phyloP scores from a whole-genome alignment of 92 coral and sea anemone species.

The Muricea muricata region DNA sequence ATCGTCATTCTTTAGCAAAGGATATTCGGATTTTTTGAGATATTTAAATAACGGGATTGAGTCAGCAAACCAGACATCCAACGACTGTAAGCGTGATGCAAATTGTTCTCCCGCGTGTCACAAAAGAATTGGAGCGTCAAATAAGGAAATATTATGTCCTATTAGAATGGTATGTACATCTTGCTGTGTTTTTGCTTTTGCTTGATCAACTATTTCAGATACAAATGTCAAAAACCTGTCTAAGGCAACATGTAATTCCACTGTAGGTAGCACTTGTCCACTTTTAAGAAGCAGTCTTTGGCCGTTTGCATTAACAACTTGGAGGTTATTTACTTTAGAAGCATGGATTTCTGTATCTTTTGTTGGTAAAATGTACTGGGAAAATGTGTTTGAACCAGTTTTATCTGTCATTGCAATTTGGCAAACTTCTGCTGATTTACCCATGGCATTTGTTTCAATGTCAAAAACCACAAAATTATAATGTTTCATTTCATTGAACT shows the following conservation, averaged over 20 bases:
- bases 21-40: neutral
- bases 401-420: slow-evolving; percentile 13
- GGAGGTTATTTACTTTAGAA: neutral
- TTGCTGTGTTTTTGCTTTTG: neutral
- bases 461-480: neutral
- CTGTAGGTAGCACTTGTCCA: neutral
- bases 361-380: neutral
- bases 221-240: neutral
- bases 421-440: neutral
- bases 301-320: neutral
- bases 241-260: neutral
- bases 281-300: neutral
- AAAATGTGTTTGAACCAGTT: neutral
- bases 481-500: neutral
- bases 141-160: neutral
- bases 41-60: neutral
- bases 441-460: neutral
- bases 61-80: neutral
- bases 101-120: neutral
- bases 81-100: neutral
- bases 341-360: neutral
- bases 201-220: neutral
- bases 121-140: slow-evolving; percentile 1
- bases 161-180: slow-evolving; percentile 7
- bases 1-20: neutral